phyloP scores from a whole-genome alignment of 2,888 invertebrate species.

The Marasmarcha lunaedactyla region DNA sequence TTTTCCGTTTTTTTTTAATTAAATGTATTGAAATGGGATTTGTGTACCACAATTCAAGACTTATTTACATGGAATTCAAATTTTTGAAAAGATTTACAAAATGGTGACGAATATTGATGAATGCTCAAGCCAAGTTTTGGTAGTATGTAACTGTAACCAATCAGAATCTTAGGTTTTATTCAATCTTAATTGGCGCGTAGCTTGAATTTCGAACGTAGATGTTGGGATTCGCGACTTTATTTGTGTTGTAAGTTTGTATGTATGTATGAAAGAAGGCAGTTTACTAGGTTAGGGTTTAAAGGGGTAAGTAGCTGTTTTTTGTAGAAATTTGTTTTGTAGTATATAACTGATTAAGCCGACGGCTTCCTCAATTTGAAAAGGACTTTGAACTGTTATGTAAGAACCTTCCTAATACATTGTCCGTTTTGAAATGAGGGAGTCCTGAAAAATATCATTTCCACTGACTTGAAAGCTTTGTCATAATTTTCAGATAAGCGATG shows the following conservation, averaged over 20 bases:
- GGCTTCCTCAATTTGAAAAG: no score
- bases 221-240: not conserved
- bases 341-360: not conserved
- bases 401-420: no score
- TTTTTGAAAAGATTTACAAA: slow-evolving; percentile 24
- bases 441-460: no score
- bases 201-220: not conserved
- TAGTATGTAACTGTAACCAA: not conserved
- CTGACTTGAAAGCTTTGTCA: no score
- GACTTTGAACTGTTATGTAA: no score
- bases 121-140: not conserved
- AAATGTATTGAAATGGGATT: slow-evolving; percentile 27
- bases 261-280: no score
- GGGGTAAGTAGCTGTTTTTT: no score
- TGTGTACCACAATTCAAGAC: slow-evolving; percentile 40
- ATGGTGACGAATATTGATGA: slow-evolving; percentile 2
- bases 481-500: not conserved
- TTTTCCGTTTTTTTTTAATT: slow-evolving; percentile 22
- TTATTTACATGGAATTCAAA: slow-evolving; percentile 22
- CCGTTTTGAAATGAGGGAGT: no score
- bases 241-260: no score
- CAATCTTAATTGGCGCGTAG: not conserved
- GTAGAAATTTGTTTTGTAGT: no score
- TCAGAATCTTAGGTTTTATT: not conserved
- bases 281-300: no score